Evolutionary conservation across 2,113 vertebrate genomes (phyloP).

Genomic region (Artemisiospiza belli): DNA sequence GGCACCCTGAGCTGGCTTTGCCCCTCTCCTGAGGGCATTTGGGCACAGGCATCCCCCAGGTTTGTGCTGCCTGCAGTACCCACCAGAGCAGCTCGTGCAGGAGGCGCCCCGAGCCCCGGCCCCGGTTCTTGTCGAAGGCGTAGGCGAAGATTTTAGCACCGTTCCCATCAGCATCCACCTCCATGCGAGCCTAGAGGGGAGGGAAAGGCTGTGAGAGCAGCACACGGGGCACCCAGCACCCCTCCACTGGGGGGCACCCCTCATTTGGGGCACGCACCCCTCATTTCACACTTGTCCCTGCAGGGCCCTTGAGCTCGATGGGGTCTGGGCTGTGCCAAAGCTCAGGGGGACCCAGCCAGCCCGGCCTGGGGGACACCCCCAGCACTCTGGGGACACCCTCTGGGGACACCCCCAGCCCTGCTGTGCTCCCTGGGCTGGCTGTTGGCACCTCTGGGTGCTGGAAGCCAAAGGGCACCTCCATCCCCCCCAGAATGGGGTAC

Average conservation of each 20-base stretch:
- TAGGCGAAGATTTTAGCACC: constrained; percentile 98
- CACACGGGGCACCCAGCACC: fast-evolving
- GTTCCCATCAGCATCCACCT: constrained; percentile 97
- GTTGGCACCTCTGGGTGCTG: neutral
- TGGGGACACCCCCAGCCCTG: neutral
- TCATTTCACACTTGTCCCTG: neutral
- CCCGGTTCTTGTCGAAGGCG: constrained; percentile 95
- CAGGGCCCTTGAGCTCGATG: neutral
- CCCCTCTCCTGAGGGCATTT: neutral
- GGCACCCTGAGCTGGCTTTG: neutral
- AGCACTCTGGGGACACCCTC: no score
- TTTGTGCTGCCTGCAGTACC: constrained; percentile 19
- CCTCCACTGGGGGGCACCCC: fast-evolving
- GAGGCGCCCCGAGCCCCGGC: constrained; percentile 90
- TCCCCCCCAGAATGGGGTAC: fast-evolving
- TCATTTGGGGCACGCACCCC: fast-evolving
- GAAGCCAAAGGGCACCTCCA: neutral
- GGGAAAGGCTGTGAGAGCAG: neutral
- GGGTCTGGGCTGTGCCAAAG: neutral
- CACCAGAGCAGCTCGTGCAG: constrained; percentile 96
- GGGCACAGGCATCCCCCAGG: neutral
- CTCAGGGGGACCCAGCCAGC: neutral
- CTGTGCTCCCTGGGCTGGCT: fast-evolving
- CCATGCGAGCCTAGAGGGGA: constrained; percentile 89
- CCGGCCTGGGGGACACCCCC: neutral